Percentiles rank a stretch among this genome's conserved stretches.
These are phyloP conservation scores for Anastatus disparis DNA, from an alignment of 1,140 invertebrate species.

Conservation along the genomic window DNA sequence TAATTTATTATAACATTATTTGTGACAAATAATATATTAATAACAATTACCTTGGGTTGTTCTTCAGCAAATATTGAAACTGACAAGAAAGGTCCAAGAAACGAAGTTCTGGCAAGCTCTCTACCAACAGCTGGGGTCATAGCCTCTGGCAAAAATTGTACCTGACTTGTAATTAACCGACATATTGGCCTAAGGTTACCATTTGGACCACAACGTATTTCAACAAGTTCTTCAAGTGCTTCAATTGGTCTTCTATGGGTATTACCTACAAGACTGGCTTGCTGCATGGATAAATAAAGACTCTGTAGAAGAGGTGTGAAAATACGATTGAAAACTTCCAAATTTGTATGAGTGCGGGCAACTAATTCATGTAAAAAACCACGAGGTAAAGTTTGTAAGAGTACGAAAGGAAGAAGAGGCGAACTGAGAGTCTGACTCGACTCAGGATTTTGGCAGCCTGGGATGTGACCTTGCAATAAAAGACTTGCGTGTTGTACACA, in stretches of 20 bases:
- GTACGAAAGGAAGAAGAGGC: constrained; percentile 72
- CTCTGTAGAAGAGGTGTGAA: constrained; percentile 79
- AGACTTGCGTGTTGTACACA: constrained; percentile 73
- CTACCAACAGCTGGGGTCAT: constrained; percentile 78
- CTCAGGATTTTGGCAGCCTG: constrained; percentile 58
- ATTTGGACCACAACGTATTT: constrained; percentile 72
- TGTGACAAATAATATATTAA: background rate
- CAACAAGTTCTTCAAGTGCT: constrained; percentile 75
- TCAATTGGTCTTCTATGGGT: constrained; percentile 76
- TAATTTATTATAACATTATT: background rate
- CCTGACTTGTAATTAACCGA: constrained; percentile 77
- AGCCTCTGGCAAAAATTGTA: constrained; percentile 80
- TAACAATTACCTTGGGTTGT: constrained; percentile 72
- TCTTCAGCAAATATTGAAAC: constrained; percentile 94
- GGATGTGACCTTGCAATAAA: constrained; percentile 70
- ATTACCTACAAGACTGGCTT: constrained; percentile 77
- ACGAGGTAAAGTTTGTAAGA: constrained; percentile 73
- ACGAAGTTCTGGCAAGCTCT: constrained; percentile 86
- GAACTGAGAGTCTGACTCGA: constrained; percentile 50
- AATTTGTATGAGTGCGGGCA: constrained; percentile 68
- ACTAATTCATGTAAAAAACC: constrained; percentile 77
- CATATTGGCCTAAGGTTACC: constrained; percentile 79
- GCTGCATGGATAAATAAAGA: constrained; percentile 75
- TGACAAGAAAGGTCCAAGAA: constrained; percentile 88
- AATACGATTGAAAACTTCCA: constrained; percentile 71